Conservation (phyloP, 2,113 vertebrate species). For the Chunga burmeisteri region DNA sequence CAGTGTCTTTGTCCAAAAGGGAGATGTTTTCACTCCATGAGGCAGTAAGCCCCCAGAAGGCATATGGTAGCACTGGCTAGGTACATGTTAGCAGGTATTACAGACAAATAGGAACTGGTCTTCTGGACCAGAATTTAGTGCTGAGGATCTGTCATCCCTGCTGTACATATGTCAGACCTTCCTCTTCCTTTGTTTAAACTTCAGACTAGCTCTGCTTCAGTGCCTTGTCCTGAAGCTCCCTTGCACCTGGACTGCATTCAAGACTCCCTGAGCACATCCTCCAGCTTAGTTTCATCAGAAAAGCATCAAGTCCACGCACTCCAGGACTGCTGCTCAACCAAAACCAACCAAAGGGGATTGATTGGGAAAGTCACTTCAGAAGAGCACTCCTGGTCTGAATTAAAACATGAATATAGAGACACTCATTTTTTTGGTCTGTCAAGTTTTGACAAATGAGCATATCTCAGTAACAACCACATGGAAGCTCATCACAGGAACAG, state of each 20-base stretch:
- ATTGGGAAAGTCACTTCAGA: neutral
- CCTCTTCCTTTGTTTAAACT: neutral
- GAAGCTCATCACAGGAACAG: neutral
- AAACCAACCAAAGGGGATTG: neutral
- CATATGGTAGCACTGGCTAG: accelerated
- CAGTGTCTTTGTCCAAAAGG: neutral
- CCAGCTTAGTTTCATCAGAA: neutral
- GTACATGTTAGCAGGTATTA: neutral
- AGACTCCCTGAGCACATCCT: neutral
- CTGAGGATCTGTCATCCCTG: neutral
- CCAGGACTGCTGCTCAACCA: neutral
- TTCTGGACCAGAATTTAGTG: neutral
- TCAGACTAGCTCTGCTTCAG: neutral
- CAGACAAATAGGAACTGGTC: neutral
- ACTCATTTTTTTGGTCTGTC: neutral
- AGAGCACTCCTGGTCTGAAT: neutral
- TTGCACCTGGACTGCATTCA: neutral
- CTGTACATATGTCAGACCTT: neutral
- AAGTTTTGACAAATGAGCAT: neutral
- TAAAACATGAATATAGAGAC: neutral
- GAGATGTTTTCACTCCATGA: neutral
- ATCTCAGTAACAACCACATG: neutral
- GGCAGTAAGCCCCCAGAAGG: neutral
- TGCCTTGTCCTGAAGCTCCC: neutral
- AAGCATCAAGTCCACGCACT: neutral